A percentile compares a stretch with the other conserved stretches of the same genome.
These are phyloP conservation scores for Dastarcus helophoroides DNA, from an alignment of 2,888 invertebrate species.

Conservation along the genomic window DNA sequence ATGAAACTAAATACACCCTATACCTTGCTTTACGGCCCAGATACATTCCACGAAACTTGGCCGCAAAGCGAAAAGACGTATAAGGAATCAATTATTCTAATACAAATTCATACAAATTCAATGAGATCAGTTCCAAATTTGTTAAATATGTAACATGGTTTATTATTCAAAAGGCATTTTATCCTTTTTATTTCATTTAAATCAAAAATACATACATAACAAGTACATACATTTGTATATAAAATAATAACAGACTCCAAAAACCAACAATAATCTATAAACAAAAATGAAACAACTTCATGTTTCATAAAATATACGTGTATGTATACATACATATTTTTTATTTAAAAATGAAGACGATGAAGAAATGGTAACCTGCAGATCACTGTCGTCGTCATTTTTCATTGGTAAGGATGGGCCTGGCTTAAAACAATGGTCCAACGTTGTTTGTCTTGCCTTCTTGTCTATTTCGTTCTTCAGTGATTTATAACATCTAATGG, in stretches of 20 bases:
- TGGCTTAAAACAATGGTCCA: constrained; percentile 13
- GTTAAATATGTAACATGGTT: constrained; percentile 13
- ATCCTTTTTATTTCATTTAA: constrained; percentile 12
- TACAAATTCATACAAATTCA: constrained; percentile 13
- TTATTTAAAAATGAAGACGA: constrained; percentile 11
- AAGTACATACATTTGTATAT: constrained; percentile 3
- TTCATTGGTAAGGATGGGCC: constrained; percentile 11
- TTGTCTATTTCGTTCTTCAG: constrained; percentile 15
- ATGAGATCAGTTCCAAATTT: constrained; percentile 13
- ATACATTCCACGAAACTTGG: constrained; percentile 15
- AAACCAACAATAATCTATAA: constrained; percentile 7
- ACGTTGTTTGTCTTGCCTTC: constrained; percentile 16
- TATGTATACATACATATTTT: constrained; percentile 10
- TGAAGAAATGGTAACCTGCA: constrained; percentile 14
- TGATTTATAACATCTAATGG: constrained; percentile 18
- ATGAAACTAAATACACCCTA: constrained; percentile 13
- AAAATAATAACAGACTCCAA: no score
- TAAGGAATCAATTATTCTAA: constrained; percentile 7
- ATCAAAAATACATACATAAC: constrained; percentile 9
- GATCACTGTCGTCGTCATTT: constrained; percentile 13
- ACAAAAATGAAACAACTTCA: constrained; percentile 11
- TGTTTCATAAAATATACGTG: constrained; percentile 7
- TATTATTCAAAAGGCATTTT: constrained; percentile 10
- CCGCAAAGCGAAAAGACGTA: constrained; percentile 7
- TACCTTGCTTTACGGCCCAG: constrained; percentile 17